Evolutionary conservation across 92 coral and sea anemone species (phyloP), one percentile per base, ranked within the genome.

Genomic region (Zoanthus sansibaricus): DNA sequence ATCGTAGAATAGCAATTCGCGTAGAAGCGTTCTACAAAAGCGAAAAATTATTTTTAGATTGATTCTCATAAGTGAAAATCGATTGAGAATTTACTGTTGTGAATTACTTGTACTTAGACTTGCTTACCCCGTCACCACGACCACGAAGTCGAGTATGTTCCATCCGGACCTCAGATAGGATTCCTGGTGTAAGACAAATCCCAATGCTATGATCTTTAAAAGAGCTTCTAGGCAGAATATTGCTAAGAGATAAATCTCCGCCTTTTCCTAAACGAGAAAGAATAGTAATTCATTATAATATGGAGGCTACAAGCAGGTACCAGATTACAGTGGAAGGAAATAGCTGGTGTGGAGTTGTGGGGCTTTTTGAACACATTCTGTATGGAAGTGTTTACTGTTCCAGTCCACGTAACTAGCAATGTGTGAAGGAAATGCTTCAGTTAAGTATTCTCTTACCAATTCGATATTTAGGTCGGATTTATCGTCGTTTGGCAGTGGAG

Each of bases 141-240:
- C 99, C 55, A 93, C 91, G 48, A 97, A 97, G 45, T 97, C 99
- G 90, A 97, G 56, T 44, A 97, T 79, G 87, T 97, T 97, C 99
- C 99, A 97, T 86, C 99, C 99, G 71, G 95, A 93, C 52, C 99
- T 93, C 0, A 97, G 92, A 79, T 97, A 97, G 30, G 99, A 93
- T 66, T 91, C 99, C 25, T 89, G 88, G 90, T 97, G 99, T 6
- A 97, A 89, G 14, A 87, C 82, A 88, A 97, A 97, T 54, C 99
- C 99, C 76, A 97, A 61, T 6, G 99, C 99, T 51, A 93, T 78
- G 77, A 97, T 70, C 88, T 97, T 97, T 37, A 97, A 75, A 42
- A 91, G 72, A 84, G 94, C 92, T 87, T 97, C 99, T 56, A 95
- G 83, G 86, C 99, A 95, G 87, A 97, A 97, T 54, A 97, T 97